Evolutionary conservation across 2,113 vertebrate species (phyloP).

Genomic region (Semicossyphus pulcher): DNA sequence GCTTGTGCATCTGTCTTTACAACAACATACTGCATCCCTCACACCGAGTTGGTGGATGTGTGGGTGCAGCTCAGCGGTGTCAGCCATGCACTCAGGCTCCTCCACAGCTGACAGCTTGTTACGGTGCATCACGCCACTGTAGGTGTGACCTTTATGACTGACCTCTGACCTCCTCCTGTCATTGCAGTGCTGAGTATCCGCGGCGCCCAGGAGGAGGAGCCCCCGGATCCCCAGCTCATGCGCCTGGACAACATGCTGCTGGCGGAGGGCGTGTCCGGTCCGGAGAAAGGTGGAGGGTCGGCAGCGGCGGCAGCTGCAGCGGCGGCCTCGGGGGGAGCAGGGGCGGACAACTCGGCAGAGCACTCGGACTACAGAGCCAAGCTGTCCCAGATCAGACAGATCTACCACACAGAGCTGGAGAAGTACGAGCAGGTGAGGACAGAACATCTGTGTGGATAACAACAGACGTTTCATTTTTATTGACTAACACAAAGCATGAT

Average conservation of each 20-base stretch:
- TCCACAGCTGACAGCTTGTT: conserved; percentile 56
- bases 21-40: conserved; percentile 1
- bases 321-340: conserved; percentile 88
- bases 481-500: neutral
- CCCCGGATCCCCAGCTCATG: conserved; percentile 97
- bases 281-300: conserved; percentile 93
- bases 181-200: conserved; percentile 96
- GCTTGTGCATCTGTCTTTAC: neutral
- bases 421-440: conserved; percentile 96
- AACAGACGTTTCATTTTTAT: neutral
- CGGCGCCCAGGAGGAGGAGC: conserved; percentile 96
- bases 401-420: conserved; percentile 99
- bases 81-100: conserved; percentile 14
- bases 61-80: conserved; percentile 28
- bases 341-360: conserved; percentile 93
- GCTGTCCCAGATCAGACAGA: conserved; percentile 96
- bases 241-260: conserved; percentile 98
- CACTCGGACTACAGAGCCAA: conserved; percentile 98
- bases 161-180: conserved; percentile 71
- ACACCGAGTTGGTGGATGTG: conserved; percentile 5
- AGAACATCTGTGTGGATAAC: neutral
- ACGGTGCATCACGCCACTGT: conserved; percentile 40
- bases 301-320: conserved; percentile 92
- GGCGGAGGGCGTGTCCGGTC: conserved; percentile 95
- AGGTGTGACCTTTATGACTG: conserved; percentile 50